A percentile compares a stretch with the other conserved stretches of the same genome.
Evolutionary conservation across 1,140 invertebrate species (phyloP).

Genomic region (Brachystomella parvula): DNA sequence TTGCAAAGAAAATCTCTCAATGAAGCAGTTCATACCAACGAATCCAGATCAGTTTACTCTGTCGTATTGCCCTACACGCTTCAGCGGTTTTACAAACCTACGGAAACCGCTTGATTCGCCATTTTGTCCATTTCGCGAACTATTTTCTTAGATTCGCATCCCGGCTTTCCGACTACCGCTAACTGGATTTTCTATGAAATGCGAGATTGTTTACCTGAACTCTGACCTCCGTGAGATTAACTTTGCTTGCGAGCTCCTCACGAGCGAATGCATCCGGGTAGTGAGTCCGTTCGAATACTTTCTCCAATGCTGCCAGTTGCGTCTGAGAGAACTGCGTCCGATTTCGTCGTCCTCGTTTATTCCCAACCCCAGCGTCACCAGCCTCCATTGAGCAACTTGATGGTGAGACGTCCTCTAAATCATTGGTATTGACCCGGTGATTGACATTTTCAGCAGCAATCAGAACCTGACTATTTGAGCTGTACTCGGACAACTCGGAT

Average conservation of each 20-base stretch:
- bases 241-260: conserved; percentile 47
- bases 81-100: not conserved
- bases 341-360: conserved; percentile 58
- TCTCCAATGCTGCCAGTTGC: conserved; percentile 80
- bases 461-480: too few species aligned
- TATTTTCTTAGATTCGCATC: not conserved
- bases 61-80: not conserved
- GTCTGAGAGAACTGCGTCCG: conserved; percentile 86
- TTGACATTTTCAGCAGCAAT: too few species aligned
- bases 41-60: too few species aligned
- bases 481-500: too few species aligned
- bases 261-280: conserved; percentile 49
- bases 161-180: not conserved
- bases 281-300: conserved; percentile 81
- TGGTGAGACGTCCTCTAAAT: too few species aligned
- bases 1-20: too few species aligned
- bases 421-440: too few species aligned
- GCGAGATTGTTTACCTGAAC: conserved; percentile 43
- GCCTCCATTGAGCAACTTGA: too few species aligned
- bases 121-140: not conserved
- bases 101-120: not conserved
- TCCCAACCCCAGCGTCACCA: too few species aligned
- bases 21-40: too few species aligned
- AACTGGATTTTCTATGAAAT: not conserved
- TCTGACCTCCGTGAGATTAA: conserved; percentile 47